Base-by-base conservation (phyloP, 2,888 invertebrate species). In the Megalurothrips usitatus region DNA sequence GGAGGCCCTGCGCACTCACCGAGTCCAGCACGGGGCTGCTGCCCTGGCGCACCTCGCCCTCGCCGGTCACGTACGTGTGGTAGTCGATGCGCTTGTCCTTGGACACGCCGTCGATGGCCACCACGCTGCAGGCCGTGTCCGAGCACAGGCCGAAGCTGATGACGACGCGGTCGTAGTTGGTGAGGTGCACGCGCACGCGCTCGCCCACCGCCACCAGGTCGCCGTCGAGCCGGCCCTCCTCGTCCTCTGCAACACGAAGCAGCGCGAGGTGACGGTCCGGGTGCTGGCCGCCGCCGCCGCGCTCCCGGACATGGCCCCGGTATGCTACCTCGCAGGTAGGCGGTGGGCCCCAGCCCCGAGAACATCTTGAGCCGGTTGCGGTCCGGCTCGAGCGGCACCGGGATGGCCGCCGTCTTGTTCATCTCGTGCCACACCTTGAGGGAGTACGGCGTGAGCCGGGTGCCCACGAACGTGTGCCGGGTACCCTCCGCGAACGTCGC, bases 141-240 rank as follows among this genome's bases (percentile, higher is more conserved):
- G 68, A 68, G 68, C 68, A 68, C n/a, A 68, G 19, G 68, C 23
- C 68, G 68, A 68, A 68, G 68, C 68, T 68, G 68, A 68, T 68
- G n/a, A 3, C 68, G n/a, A 68, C 68, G 23, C 68, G 68, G 68
- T 68, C 68, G 68, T 68, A 68, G 68, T 68, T 68, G 68, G 68
- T 68, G 68, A 68, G 68, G 68, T 68, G 68, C 68, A 68, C 68
- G 68, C 68, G 68, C 23, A 68, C 68, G 68, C 68, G 68, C 68
- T 68, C 68, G 23, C 68, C 68, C 23, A 68, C 68, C 68, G 68
- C 68, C n/a, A 68, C 23, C 68, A 11, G 23, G 68, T 68, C 68
- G 68, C 68, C 68, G 68, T 68, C 68, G 23, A 68, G n/a, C 23
- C 68, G n/a, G 68, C 23, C 68, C 23, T 3, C 23, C 23, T 68